Conservation (phyloP, 2,113 vertebrate species). For the Tonatia bakeri region DNA sequence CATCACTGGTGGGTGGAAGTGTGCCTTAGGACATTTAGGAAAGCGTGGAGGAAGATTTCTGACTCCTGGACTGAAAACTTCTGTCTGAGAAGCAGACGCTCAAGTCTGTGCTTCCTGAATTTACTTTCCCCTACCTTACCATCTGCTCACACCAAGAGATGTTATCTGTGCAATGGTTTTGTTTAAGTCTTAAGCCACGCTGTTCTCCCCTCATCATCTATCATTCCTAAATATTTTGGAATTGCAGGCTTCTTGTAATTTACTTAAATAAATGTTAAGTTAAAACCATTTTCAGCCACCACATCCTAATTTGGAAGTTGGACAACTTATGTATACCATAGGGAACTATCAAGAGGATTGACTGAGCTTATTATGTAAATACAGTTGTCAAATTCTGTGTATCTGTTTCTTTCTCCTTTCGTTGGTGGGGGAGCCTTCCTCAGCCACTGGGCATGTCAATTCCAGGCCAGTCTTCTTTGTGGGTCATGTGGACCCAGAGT, state of each 20-base stretch:
- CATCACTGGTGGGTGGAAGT: not conserved
- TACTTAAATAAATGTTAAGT: not conserved
- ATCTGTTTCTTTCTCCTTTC: not conserved
- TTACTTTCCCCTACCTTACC: not conserved
- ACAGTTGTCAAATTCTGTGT: not conserved
- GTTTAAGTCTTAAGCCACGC: not conserved
- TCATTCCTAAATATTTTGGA: not conserved
- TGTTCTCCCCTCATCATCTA: not conserved
- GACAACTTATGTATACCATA: not conserved
- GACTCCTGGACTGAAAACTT: not conserved
- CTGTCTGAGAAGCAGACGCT: not conserved
- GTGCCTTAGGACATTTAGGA: not conserved
- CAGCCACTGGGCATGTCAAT: rapidly evolving
- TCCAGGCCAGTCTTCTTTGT: not conserved
- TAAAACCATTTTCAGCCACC: not conserved
- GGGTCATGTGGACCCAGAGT: not conserved
- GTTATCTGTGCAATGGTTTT: not conserved
- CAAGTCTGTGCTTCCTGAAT: not conserved
- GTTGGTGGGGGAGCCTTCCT: not conserved
- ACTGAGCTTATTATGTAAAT: not conserved
- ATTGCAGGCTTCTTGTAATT: not conserved
- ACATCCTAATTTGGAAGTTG: not conserved
- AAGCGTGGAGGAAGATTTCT: rapidly evolving
- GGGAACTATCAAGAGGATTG: not conserved
- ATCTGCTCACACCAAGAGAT: not conserved